These are phyloP conservation scores for Babylonia areolata DNA, from an alignment of 1,140 invertebrate genomes.

Conservation along the genomic window DNA sequence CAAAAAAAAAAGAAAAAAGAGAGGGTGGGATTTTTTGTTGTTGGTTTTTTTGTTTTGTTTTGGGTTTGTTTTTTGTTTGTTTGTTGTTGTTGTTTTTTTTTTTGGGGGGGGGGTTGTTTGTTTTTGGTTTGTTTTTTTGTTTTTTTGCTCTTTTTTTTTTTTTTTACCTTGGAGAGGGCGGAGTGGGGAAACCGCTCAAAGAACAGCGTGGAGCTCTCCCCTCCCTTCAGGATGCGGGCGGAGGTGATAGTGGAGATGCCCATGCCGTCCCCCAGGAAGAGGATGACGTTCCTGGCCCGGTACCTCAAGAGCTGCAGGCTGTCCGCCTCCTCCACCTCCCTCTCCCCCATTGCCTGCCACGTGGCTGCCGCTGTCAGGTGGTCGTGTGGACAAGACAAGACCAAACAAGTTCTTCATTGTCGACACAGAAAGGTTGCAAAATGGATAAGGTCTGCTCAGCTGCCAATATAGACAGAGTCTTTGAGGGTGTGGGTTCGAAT, in stretches of 20 bases:
- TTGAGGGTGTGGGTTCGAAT: too few species aligned
- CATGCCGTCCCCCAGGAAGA: constrained; percentile 97
- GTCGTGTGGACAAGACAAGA: too few species aligned
- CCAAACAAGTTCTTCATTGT: too few species aligned
- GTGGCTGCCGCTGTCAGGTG: not conserved
- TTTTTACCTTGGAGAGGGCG: constrained; percentile 83
- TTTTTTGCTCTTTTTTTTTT: too few species aligned
- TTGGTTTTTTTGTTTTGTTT: too few species aligned
- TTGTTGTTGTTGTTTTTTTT: too few species aligned
- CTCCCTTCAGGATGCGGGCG: constrained; percentile 84
- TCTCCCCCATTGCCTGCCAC: not conserved
- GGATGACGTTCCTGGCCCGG: constrained; percentile 90
- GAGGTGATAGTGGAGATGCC: constrained; percentile 92
- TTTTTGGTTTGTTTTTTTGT: not conserved
- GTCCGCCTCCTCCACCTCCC: constrained; percentile 32
- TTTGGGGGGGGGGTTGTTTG: constrained; percentile 4
- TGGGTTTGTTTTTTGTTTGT: too few species aligned
- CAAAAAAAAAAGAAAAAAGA: too few species aligned
- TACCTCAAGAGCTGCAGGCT: constrained; percentile 44
- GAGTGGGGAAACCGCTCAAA: constrained; percentile 87
- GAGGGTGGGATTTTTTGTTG: too few species aligned
- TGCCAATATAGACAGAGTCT: too few species aligned
- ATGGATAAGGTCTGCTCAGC: too few species aligned
- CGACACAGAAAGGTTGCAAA: too few species aligned
- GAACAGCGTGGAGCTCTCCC: constrained; percentile 83